Conservation (phyloP, 2,113 vertebrate genomes). For the Hippoglossus stenolepis region DNA sequence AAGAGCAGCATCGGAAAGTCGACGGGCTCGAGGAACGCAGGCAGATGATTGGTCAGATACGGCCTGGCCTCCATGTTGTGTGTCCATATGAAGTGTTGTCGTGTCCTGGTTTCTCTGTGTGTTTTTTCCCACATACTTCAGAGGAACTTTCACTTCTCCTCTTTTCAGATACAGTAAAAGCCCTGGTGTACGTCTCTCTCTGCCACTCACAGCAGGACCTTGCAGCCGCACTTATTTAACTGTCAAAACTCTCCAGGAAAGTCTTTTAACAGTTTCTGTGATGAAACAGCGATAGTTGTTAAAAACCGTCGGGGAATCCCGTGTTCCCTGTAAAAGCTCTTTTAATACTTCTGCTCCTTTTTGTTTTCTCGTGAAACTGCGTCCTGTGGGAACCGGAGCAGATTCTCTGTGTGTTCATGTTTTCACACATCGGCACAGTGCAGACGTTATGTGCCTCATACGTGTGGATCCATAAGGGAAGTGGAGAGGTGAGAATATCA, state of each 20-base stretch:
- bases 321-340: slow-evolving; percentile 17
- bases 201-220: too few species aligned
- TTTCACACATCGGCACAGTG: slow-evolving; percentile 18
- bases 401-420: background rate
- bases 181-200: too few species aligned
- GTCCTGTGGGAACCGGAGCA: background rate
- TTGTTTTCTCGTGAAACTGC: slow-evolving; percentile 17
- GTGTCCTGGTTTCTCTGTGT: too few species aligned
- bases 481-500: slow-evolving; percentile 33
- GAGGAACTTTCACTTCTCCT: too few species aligned
- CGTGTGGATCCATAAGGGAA: background rate
- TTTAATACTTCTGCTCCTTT: slow-evolving; percentile 22
- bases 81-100: too few species aligned
- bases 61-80: too few species aligned
- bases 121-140: too few species aligned
- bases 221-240: slow-evolving; percentile 39
- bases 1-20: too few species aligned
- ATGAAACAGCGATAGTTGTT: slow-evolving; percentile 50
- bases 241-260: slow-evolving; percentile 55
- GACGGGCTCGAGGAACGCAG: background rate
- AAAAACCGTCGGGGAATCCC: slow-evolving; percentile 56
- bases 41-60: background rate
- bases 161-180: too few species aligned
- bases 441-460: background rate
- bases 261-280: slow-evolving; percentile 40